Evolutionary conservation across 2,113 vertebrate genomes (phyloP), one percentile per base, ranked within the genome.

Genomic region (Cettia cetti): DNA sequence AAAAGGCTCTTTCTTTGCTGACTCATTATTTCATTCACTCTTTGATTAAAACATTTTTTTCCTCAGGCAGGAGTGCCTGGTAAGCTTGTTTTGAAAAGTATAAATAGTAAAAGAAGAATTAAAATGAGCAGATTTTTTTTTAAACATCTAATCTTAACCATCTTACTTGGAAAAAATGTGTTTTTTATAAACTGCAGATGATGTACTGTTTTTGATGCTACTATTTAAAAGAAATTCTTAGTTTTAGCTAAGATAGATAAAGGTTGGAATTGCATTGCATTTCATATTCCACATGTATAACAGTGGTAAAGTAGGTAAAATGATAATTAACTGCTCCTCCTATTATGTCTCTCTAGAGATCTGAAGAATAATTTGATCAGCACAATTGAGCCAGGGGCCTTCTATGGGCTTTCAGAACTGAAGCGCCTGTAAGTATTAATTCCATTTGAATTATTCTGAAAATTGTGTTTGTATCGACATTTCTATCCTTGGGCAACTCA

Each of bases 291-390:
- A 81, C 13, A 0, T 76, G 8, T 83, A 11, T 61, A 82, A 66
- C 22, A 40, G 57, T 65, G 31, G 64, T 91, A 63, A 42, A 75
- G 60, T 87, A 91, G 49, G 80, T 90, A 92, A 95, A 95, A 74
- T 82, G 56, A 47, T 92, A 93, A 95, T 95, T 82, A 87, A 93
- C 92, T 95, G 64, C 66, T 89, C 44, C 60, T 96, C 63, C 80
- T 97, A 21, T 95, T 95, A 37, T 96, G 82, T 97, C 94, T 95
- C 96, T 96, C 90, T 82, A 98, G 99, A 96, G 98, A 99, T 97
- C 97, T 99, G 97, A 98, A 98, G 97, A 98, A 98, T 98, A 98
- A 98, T 98, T 97, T 99, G 97, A 98, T 98, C 95, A 98, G 98
- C 95, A 98, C 97, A 49, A 98, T 98, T 96, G 98, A 98, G 97